Evolutionary conservation across 2,113 vertebrate genomes (phyloP).

Genomic region (Nycticorax nycticorax): DNA sequence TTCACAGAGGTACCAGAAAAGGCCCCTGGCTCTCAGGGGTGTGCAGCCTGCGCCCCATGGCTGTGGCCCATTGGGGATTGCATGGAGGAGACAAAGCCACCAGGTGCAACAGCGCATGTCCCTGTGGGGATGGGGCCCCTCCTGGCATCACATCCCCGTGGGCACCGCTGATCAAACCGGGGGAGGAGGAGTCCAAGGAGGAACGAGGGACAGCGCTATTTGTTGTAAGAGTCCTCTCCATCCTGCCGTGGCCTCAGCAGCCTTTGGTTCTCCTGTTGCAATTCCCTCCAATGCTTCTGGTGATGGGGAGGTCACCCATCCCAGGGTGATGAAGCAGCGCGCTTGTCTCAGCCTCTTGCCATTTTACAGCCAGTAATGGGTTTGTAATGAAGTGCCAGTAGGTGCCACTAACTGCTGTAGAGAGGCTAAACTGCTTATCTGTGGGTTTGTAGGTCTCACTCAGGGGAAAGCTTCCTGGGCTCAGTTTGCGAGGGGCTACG

Average conservation of each 20-base stretch:
- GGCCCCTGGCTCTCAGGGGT: fast-evolving
- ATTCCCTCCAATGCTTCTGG: neutral
- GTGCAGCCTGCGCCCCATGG: neutral
- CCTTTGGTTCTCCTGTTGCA: neutral
- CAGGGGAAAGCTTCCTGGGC: neutral
- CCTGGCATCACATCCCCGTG: neutral
- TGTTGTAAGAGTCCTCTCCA: neutral
- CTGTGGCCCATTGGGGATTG: neutral
- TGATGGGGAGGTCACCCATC: neutral
- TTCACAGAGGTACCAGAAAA: neutral
- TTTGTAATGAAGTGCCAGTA: neutral
- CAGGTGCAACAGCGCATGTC: neutral
- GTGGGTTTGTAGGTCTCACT: neutral
- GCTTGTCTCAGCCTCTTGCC: neutral
- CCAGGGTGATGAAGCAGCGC: neutral
- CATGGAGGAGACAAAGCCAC: neutral
- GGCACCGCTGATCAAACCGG: too few species aligned
- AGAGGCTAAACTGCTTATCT: neutral
- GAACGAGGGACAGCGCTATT: neutral
- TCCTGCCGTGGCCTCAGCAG: neutral
- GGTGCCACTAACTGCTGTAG: neutral
- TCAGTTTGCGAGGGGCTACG: neutral
- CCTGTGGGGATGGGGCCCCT: neutral
- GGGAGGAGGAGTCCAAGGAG: neutral
- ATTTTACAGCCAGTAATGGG: neutral